These are phyloP conservation scores for Caenorhabditis becei DNA, from an alignment of 2,888 invertebrate species.

Conservation along the genomic window DNA sequence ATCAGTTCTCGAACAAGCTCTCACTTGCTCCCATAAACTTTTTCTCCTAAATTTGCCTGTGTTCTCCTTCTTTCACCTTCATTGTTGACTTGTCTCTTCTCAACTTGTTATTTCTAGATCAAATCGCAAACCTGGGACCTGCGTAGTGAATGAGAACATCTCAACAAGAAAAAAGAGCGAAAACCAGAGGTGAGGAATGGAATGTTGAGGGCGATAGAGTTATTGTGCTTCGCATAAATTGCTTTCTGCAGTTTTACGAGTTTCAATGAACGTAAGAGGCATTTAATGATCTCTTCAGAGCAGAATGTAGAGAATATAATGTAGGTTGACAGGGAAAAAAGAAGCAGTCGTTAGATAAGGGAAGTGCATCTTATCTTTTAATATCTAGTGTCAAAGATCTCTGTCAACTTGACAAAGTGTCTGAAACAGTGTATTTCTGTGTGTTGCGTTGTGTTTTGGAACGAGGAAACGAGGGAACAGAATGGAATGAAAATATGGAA, in stretches of 20 bases:
- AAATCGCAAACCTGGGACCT: conserved; percentile 50
- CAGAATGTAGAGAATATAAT: conserved; percentile 32
- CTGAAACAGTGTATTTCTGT: background rate
- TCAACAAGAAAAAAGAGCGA: conserved; percentile 19
- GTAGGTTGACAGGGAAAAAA: background rate
- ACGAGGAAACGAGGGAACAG: too few relatives aligned
- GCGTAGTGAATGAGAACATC: conserved; percentile 43
- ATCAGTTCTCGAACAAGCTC: background rate
- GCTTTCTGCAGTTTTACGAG: conserved; percentile 25
- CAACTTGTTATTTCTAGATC: too few relatives aligned
- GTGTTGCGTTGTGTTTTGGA: too few relatives aligned
- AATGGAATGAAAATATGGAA: too few relatives aligned
- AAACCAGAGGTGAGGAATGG: conserved; percentile 42
- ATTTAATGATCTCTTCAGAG: conserved; percentile 1
- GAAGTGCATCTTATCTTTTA: background rate
- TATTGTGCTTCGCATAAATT: conserved; percentile 14
- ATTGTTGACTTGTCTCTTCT: conserved; percentile 2
- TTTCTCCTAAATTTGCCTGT: background rate
- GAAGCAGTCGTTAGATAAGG: conserved; percentile 2
- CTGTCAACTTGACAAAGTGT: background rate
- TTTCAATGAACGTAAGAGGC: conserved; percentile 14
- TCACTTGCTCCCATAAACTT: too few relatives aligned
- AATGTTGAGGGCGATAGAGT: conserved; percentile 3
- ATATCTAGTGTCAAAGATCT: background rate
- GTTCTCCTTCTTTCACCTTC: background rate